phyloP scores from a whole-genome alignment of 1,140 invertebrate genomes.

The Drosophila bocqueti region DNA sequence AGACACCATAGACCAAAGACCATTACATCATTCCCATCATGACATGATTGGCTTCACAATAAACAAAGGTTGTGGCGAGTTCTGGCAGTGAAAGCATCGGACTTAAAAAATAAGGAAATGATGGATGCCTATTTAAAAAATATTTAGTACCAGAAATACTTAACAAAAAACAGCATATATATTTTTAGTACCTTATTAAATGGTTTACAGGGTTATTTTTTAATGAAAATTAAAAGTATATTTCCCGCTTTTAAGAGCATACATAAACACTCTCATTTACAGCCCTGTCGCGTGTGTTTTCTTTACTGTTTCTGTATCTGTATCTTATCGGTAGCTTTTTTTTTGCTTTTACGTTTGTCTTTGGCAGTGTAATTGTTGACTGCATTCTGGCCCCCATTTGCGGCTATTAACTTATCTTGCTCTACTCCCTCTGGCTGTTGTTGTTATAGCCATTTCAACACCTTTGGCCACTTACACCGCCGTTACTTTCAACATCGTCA shows the following conservation, averaged over 20 bases:
- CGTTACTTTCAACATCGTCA: constrained; percentile 67
- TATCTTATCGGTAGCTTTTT: constrained; percentile 28
- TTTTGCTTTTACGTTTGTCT: constrained; percentile 29
- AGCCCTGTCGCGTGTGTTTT: background rate
- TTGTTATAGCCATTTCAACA: constrained; percentile 69
- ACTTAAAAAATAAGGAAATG: background rate
- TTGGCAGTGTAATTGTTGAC: constrained; percentile 40
- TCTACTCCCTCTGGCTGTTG: constrained; percentile 9
- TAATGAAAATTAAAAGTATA: background rate
- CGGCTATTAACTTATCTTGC: constrained; percentile 37
- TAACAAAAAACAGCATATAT: background rate
- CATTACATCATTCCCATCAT: constrained; percentile 65
- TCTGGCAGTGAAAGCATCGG: constrained; percentile 18
- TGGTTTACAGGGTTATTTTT: background rate
- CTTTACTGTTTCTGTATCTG: background rate
- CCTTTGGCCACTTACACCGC: constrained; percentile 60
- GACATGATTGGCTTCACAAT: constrained; percentile 23
- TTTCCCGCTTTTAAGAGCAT: background rate
- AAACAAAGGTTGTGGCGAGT: constrained; percentile 7
- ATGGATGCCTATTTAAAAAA: background rate
- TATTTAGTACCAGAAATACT: too few species aligned
- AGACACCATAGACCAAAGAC: background rate
- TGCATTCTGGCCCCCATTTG: constrained; percentile 37
- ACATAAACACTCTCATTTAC: background rate
- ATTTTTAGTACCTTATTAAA: background rate